Base-by-base conservation (phyloP, 2,113 vertebrate species). In the Datnioides undecimradiatus region DNA sequence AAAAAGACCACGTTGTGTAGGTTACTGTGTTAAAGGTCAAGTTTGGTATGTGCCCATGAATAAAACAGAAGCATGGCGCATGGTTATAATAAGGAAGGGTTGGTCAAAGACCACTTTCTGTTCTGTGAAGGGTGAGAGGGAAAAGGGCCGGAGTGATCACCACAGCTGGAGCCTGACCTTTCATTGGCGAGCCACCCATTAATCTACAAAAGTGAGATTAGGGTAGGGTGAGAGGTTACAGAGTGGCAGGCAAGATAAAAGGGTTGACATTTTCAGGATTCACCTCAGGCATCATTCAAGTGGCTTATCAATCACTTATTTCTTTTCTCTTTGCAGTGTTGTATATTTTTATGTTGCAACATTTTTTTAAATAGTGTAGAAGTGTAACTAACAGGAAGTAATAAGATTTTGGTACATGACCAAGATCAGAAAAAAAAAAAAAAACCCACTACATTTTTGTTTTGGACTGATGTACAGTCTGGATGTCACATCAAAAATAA, bases 101-200 rank as follows among this genome's bases (percentile, higher is more conserved):
- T 69, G 40, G 25, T 72, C 19, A 62, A 54, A 52, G 36, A 43
- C 43, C 23, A 46, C 40, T 14, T 62, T 63, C 8, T 9, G 27
- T 54, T 73, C 1, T 6, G 25, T 29, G 1, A 55, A 0, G 13
- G 19, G 76, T 54, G 52, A 75, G 57, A 33, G 54, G 34, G 38
- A 52, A 51, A 54, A 41, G 34, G 23, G 59, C 46, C 2, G 3
- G 76, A 88, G 46, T 55, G 80, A 80, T 74, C 1, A 1, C 60
- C 59, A 34, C 73, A 82, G 69, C 73, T 91, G 82, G 59, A 87
- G 67, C 3, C n/a, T 84, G 88, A 90, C 84, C 80, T 83, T 84
- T 84, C 64, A 43, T 55, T 43, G 40, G 51, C 46, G 8, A 43
- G 25, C 23, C 11, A 23, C 2, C 46, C 33, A 66, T 76, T 85